Percentiles rank a stretch among this genome's conserved stretches.
These are phyloP conservation scores for Rhagoletis zephyria DNA, from an alignment of 1,140 invertebrate genomes.

Conservation along the genomic window DNA sequence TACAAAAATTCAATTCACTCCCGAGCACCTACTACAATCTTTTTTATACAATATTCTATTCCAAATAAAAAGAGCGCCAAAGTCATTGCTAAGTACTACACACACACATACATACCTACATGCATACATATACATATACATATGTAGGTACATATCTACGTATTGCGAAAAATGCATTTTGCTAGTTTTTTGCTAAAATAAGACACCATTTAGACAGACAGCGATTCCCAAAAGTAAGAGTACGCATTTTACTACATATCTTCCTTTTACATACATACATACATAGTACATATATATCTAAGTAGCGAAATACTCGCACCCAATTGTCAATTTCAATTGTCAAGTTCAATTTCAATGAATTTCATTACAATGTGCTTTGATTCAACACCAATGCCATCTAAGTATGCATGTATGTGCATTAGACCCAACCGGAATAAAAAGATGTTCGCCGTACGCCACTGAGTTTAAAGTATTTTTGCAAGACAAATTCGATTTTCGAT, in stretches of 20 bases:
- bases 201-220: neutral
- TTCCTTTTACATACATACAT: neutral
- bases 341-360: constrained; percentile 52
- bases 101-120: too few relatives aligned
- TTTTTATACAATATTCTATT: neutral
- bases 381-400: neutral
- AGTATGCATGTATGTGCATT: too few relatives aligned
- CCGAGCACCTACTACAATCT: neutral
- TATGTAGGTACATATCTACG: too few relatives aligned
- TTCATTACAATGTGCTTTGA: constrained; percentile 1
- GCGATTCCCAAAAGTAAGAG: constrained; percentile 1
- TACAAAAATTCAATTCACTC: neutral
- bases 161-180: neutral
- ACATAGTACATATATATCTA: neutral
- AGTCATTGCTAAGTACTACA: neutral
- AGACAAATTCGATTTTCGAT: too few relatives aligned
- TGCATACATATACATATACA: too few relatives aligned
- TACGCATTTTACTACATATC: neutral
- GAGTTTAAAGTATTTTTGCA: too few relatives aligned
- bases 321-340: constrained; percentile 50
- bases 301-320: neutral
- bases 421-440: too few relatives aligned
- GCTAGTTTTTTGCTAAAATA: neutral
- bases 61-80: neutral
- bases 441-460: too few relatives aligned